Conservation (phyloP, 2,888 invertebrate species). For the Thecophora atra region DNA sequence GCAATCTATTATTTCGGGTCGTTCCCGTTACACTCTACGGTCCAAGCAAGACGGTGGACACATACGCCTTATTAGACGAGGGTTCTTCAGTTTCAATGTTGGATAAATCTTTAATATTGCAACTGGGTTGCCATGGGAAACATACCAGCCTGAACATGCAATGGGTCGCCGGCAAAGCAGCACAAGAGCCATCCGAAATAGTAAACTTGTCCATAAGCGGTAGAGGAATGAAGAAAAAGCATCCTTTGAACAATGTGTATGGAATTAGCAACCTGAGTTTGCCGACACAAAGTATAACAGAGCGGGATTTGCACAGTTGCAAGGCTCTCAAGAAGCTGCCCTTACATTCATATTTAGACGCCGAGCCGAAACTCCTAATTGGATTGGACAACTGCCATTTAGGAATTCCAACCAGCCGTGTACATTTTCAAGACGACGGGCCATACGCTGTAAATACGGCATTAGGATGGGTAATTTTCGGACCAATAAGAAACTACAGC, state of each 20-base stretch:
- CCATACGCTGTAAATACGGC: conserved; percentile 34
- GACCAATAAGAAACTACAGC: conserved; percentile 17
- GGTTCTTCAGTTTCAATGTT: not conserved
- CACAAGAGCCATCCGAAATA: conserved; percentile 15
- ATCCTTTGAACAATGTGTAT: conserved; percentile 31
- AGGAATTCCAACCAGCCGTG: conserved; percentile 27
- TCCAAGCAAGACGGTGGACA: not conserved
- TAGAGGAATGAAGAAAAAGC: conserved; percentile 13
- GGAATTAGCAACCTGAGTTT: conserved; percentile 34
- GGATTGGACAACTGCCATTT: conserved; percentile 39
- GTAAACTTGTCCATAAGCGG: conserved; percentile 32
- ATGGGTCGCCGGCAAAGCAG: conserved; percentile 9
- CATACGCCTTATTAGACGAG: not conserved
- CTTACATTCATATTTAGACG: conserved; percentile 26
- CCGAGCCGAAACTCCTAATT: conserved; percentile 38
- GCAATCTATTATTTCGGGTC: no score
- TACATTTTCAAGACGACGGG: not conserved
- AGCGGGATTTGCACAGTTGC: not conserved
- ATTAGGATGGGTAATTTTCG: conserved; percentile 31
- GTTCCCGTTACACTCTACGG: no score
- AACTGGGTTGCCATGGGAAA: not conserved
- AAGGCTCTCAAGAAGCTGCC: not conserved
- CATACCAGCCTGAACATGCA: not conserved
- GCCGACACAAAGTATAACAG: conserved; percentile 35
- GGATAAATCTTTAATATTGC: not conserved